Conservation (phyloP, 2,797 vertebrate species). For the Phalanger gymnotis region DNA sequence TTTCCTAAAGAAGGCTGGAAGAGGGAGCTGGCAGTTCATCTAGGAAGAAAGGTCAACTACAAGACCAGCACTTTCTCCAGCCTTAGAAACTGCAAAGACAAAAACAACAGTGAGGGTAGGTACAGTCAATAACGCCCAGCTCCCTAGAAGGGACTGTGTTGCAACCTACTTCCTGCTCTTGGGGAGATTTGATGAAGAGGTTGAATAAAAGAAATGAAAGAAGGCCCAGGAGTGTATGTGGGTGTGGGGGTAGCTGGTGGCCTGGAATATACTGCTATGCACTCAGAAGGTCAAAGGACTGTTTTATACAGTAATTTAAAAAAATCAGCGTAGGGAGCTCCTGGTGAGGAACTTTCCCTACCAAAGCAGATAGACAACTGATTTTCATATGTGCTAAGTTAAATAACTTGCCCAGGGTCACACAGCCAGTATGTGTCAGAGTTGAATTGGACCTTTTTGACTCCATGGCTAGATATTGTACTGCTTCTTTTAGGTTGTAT, state of each 20-base stretch:
- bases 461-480: neutral
- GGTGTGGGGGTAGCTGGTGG: too few species aligned
- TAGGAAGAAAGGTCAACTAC: slow-evolving; percentile 9
- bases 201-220: slow-evolving; percentile 1
- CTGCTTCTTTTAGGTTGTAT: neutral
- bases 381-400: neutral
- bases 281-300: neutral
- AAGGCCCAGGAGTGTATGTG: neutral
- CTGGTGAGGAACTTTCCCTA: neutral
- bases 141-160: neutral
- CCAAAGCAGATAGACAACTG: neutral
- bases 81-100: neutral
- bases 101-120: neutral
- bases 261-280: neutral
- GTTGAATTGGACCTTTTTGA: neutral
- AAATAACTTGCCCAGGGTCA: neutral
- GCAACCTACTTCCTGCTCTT: neutral
- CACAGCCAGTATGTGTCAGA: neutral
- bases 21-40: neutral
- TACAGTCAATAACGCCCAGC: neutral
- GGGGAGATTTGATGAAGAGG: neutral
- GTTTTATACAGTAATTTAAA: neutral
- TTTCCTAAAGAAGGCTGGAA: neutral
- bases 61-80: slow-evolving; percentile 9
- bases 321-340: neutral